phyloP scores from a whole-genome alignment of 2,888 invertebrate genomes.

The Gasteruption jaculator region DNA sequence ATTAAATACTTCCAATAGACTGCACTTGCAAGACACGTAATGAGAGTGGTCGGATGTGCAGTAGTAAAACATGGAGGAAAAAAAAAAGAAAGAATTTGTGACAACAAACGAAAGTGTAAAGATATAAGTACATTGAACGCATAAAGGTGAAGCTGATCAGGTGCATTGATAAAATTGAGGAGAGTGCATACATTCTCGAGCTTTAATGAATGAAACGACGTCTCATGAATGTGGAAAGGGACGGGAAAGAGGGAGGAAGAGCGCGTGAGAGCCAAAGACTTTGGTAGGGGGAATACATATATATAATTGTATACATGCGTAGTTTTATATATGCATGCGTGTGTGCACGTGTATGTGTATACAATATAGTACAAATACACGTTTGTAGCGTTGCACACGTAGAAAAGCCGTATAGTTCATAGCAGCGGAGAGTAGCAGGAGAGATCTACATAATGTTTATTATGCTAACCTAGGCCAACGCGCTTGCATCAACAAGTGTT shows the following conservation, averaged over 20 bases:
- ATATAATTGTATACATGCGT: slow-evolving; percentile 2
- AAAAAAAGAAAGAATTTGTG: too few species aligned
- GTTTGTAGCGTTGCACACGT: too few species aligned
- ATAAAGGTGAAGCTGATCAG: slow-evolving; percentile 28
- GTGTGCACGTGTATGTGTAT: slow-evolving; percentile 5
- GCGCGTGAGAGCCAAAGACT: slow-evolving; percentile 1
- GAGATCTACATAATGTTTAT: slow-evolving; percentile 51
- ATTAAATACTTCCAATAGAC: too few species aligned
- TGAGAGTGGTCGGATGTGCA: too few species aligned
- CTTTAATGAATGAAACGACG: slow-evolving; percentile 44
- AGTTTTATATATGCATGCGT: slow-evolving; percentile 8
- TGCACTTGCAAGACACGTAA: too few species aligned
- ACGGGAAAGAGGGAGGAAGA: slow-evolving; percentile 5
- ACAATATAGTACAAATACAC: too few species aligned
- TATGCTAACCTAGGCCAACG: slow-evolving; percentile 52
- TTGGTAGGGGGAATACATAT: background rate
- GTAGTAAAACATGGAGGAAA: too few species aligned
- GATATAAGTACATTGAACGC: slow-evolving; percentile 1
- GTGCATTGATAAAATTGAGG: slow-evolving; percentile 40
- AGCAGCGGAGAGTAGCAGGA: too few species aligned
- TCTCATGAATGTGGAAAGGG: slow-evolving; percentile 36
- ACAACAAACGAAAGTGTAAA: background rate
- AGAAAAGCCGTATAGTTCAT: too few species aligned
- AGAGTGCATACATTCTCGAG: slow-evolving; percentile 29
- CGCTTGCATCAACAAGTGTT: slow-evolving; percentile 52